Evolutionary conservation across 2,888 invertebrate species (phyloP), one percentile per base, ranked within the genome.

Genomic region (Zhuqinia jingwanae): DNA sequence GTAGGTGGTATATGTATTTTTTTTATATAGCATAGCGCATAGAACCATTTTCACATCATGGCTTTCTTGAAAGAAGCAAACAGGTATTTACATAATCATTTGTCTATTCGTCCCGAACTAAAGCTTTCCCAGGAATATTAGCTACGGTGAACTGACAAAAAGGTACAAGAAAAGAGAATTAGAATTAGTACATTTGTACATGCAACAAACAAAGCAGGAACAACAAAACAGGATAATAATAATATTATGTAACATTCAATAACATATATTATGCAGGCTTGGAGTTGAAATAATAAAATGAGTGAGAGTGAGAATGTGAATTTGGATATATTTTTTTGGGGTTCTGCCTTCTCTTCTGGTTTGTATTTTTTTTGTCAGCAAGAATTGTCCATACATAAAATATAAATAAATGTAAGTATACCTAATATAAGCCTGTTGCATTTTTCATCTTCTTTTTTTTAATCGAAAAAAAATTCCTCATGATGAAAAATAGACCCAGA

Each of bases 41-140:
- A n/a, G n/a, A n/a, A n/a, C n/a, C n/a, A n/a, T n/a, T n/a, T n/a
- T n/a, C n/a, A n/a, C n/a, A n/a, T n/a, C n/a, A n/a, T n/a, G n/a
- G n/a, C n/a, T n/a, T 58, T 60, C 63, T 65, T 73, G 30, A 63
- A 63, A 76, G 73, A 30, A 83, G 82, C 63, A 60, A 83, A 75
- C 58, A 75, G 63, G 50, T 76, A 83, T 83, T 83, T 83, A 76
- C 82, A 83, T 83, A 83, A 83, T 83, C 82, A 83, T 83, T 83
- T 83, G 60, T 70, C 63, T 83, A 81, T 81, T 73, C 81, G 73
- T 73, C 81, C 81, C 70, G n/a, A n/a, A n/a, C n/a, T 63, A 83
- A 83, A 82, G 58, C 15, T 75, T 83, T 83, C 82, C 82, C 82
- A 83, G 82, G 82, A 60, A 63, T 30, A 50, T 83, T 83, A 75